Evolutionary conservation across 2,888 invertebrate species (phyloP).

Genomic region (Lithophane socia): DNA sequence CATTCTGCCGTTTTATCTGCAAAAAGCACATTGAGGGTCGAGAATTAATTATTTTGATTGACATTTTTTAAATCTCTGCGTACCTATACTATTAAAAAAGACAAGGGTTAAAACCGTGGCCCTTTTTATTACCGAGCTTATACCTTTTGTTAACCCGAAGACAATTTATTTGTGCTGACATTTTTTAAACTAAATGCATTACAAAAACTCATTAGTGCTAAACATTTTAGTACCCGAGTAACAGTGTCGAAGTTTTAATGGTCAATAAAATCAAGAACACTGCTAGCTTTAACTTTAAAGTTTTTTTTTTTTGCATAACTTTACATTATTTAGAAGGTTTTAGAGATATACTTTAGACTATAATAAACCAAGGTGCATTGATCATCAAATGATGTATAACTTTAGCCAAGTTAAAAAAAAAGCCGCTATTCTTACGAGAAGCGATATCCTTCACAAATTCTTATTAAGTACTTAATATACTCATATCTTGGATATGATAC

Average conservation of each 20-base stretch:
- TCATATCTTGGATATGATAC: slow-evolving; percentile 24
- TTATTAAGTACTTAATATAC: slow-evolving; percentile 25
- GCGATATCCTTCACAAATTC: slow-evolving; percentile 3
- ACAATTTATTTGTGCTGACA: slow-evolving; percentile 34
- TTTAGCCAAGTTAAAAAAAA: neutral
- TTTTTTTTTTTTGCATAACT: slow-evolving; percentile 2
- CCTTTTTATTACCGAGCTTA: slow-evolving; percentile 33
- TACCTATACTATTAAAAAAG: slow-evolving; percentile 18
- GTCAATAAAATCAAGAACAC: slow-evolving; percentile 18
- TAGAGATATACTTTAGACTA: neutral
- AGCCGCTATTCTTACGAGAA: neutral
- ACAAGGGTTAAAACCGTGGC: slow-evolving; percentile 38
- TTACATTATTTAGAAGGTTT: neutral
- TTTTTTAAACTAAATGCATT: slow-evolving; percentile 29
- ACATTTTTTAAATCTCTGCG: slow-evolving; percentile 37
- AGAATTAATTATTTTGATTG: slow-evolving; percentile 52
- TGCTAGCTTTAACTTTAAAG: slow-evolving; percentile 1
- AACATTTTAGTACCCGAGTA: slow-evolving; percentile 14
- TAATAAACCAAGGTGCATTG: neutral
- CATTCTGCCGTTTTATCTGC: slow-evolving; percentile 91
- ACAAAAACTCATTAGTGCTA: slow-evolving; percentile 30
- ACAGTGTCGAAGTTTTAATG: slow-evolving; percentile 27
- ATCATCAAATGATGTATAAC: neutral
- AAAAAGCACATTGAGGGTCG: slow-evolving; percentile 56
- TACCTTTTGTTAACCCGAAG: slow-evolving; percentile 11